A percentile compares a stretch with the other conserved stretches of the same genome.
These are phyloP conservation scores for Alethe castanea DNA, from an alignment of 2,113 vertebrate species.

Conservation along the genomic window DNA sequence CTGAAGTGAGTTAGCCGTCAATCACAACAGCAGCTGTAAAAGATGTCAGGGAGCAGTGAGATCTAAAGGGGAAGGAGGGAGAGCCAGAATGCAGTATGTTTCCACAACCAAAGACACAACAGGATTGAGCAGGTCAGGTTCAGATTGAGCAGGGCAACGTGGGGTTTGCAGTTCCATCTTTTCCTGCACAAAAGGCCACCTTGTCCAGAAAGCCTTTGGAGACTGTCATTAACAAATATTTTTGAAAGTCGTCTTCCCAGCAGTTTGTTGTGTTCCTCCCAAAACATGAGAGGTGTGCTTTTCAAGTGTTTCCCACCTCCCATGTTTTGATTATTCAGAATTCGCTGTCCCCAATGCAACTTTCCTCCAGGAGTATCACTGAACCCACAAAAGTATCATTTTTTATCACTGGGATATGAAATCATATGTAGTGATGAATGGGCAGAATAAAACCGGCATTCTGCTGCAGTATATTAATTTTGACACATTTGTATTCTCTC, in stretches of 20 bases:
- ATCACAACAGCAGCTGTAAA: neutral
- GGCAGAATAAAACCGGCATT: neutral
- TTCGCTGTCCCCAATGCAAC: neutral
- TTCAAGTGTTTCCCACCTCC: neutral
- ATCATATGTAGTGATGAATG: neutral
- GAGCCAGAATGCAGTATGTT: neutral
- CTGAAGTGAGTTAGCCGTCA: neutral
- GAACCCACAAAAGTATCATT: neutral
- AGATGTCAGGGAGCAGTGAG: neutral
- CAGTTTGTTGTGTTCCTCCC: neutral
- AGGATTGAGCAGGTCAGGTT: neutral
- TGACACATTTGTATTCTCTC: neutral
- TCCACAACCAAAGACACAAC: neutral
- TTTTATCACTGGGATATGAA: neutral
- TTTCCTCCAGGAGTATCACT: neutral
- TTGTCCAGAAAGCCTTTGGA: neutral
- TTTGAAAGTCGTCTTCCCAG: neutral
- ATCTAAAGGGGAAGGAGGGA: neutral
- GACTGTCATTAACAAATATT: neutral
- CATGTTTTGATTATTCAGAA: neutral
- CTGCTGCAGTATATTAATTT: conserved; percentile 39
- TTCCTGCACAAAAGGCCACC: neutral
- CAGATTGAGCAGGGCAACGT: neutral
- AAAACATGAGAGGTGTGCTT: neutral
- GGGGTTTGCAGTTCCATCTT: neutral